These are phyloP conservation scores for Molossus alvarezi DNA, from an alignment of 2,797 vertebrate species.

Conservation along the genomic window DNA sequence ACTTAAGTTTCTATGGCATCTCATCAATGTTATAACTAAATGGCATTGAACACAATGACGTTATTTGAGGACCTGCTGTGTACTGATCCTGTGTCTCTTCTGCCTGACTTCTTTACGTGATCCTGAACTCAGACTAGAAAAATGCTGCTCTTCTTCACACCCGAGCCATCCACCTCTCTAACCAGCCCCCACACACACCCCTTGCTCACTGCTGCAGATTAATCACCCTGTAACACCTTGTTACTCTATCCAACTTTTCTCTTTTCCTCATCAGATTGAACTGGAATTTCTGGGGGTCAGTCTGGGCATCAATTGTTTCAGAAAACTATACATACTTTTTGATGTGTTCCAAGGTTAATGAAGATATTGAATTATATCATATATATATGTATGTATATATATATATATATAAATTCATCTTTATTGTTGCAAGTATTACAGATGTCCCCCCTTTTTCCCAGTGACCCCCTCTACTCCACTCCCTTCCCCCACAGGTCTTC, in stretches of 20 bases:
- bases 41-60: not conserved
- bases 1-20: not conserved
- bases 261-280: not conserved
- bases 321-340: not conserved
- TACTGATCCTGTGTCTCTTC: conserved; percentile 4
- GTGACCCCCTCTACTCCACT: too few relatives aligned
- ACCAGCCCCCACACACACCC: not conserved
- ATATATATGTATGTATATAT: too few relatives aligned
- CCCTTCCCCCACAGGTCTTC: too few relatives aligned
- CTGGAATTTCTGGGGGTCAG: not conserved
- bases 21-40: not conserved
- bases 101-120: not conserved
- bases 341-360: not conserved
- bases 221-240: not conserved
- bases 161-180: not conserved
- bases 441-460: too few relatives aligned
- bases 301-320: not conserved
- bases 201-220: not conserved
- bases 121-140: not conserved
- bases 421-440: too few relatives aligned
- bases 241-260: not conserved
- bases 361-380: not conserved
- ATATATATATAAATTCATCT: too few relatives aligned
- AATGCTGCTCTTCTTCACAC: not conserved
- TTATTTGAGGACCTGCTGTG: not conserved